Conservation (phyloP, 2,888 invertebrate species). For the Andrena bucephala region DNA sequence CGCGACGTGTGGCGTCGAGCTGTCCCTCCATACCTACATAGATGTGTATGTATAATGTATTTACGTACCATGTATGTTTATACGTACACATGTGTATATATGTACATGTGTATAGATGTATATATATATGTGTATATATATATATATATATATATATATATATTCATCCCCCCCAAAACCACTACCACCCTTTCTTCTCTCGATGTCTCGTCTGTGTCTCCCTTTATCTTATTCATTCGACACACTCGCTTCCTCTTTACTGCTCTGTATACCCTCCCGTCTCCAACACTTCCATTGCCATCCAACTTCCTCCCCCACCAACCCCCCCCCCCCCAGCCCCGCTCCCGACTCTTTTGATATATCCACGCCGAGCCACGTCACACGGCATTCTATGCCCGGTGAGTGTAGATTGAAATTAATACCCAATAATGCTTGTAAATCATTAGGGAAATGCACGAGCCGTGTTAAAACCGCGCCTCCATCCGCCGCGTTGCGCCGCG, state of each 20-base stretch:
- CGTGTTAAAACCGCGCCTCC: slow-evolving; percentile 78
- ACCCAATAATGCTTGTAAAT: slow-evolving; percentile 85
- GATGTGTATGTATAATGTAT: too few relatives aligned
- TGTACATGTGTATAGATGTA: too few relatives aligned
- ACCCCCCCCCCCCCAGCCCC: too few relatives aligned
- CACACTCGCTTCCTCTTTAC: slow-evolving; percentile 40
- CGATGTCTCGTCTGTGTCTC: slow-evolving; percentile 33
- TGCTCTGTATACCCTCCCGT: slow-evolving; percentile 48
- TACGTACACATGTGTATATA: too few relatives aligned
- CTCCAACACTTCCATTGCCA: slow-evolving; percentile 35
- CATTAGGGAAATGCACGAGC: slow-evolving; percentile 81
- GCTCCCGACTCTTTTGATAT: slow-evolving; percentile 58
- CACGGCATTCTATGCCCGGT: slow-evolving; percentile 76
- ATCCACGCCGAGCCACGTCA: slow-evolving; percentile 75
- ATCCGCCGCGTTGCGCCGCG: slow-evolving; percentile 47
- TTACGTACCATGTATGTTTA: too few relatives aligned
- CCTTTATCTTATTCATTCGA: slow-evolving; percentile 63
- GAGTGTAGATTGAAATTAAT: slow-evolving; percentile 84
- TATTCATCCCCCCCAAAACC: slow-evolving; percentile 23
- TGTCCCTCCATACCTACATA: slow-evolving; percentile 71
- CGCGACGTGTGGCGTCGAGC: slow-evolving; percentile 83
- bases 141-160: too few relatives aligned
- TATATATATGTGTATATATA: too few relatives aligned
- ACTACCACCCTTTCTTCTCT: slow-evolving; percentile 36
- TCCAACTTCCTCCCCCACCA: slow-evolving; percentile 29